These are phyloP conservation scores for Drosophila fungiperda DNA, from an alignment of 2,888 invertebrate species.

Conservation along the genomic window DNA sequence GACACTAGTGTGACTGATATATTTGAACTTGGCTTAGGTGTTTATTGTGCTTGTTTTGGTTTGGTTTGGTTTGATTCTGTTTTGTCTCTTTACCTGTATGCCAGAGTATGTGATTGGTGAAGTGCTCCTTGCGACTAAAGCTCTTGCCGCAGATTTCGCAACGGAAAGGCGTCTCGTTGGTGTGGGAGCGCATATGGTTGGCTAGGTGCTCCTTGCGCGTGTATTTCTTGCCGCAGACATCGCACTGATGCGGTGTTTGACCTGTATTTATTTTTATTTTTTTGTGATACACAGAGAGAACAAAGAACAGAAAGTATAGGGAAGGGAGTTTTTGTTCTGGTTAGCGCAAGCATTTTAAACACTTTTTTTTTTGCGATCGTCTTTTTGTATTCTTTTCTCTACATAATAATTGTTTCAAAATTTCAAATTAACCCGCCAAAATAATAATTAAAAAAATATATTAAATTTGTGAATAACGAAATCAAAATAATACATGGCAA, in stretches of 20 bases:
- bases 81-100: constrained; percentile 89
- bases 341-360: constrained; percentile 48
- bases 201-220: constrained; percentile 95
- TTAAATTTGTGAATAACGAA: constrained; percentile 17
- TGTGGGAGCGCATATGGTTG: constrained; percentile 95
- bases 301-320: constrained; percentile 59
- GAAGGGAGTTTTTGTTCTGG: constrained; percentile 40
- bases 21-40: constrained; percentile 3
- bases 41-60: constrained; percentile 28
- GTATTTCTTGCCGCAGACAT: constrained; percentile 94
- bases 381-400: constrained; percentile 16
- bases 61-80: constrained; percentile 48
- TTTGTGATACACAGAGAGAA: constrained; percentile 37
- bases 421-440: constrained; percentile 41
- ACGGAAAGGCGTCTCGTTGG: constrained; percentile 94
- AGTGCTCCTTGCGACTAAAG: constrained; percentile 95
- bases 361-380: constrained; percentile 22
- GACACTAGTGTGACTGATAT: background rate
- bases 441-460: constrained; percentile 23
- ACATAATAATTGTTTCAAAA: constrained; percentile 13
- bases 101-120: constrained; percentile 96
- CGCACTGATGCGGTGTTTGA: constrained; percentile 95
- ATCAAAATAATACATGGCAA: constrained; percentile 11
- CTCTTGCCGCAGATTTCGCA: constrained; percentile 95
- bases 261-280: constrained; percentile 85